Conservation (phyloP, 2,888 invertebrate genomes). For the Coenonympha arcania region DNA sequence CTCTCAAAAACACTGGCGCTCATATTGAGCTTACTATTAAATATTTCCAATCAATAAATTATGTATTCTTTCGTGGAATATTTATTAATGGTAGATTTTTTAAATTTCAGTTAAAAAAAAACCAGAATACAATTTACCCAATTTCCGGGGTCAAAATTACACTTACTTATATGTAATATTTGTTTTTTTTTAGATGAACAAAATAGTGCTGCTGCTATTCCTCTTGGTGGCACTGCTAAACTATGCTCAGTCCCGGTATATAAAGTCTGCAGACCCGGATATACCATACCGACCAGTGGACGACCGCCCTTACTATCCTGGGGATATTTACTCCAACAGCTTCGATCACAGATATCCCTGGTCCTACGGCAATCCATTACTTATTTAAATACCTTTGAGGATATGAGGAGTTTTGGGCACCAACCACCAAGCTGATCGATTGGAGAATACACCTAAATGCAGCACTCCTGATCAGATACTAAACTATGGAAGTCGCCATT, state of each 20-base stretch:
- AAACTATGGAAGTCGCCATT: too few relatives aligned
- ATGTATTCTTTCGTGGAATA: too few relatives aligned
- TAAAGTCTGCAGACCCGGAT: not conserved
- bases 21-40: too few relatives aligned
- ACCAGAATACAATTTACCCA: too few relatives aligned
- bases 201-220: not conserved
- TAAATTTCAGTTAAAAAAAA: too few relatives aligned
- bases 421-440: not conserved
- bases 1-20: too few relatives aligned
- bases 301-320: not conserved
- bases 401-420: not conserved
- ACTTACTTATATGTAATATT: not conserved
- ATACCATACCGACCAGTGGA: not conserved
- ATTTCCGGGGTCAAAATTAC: too few relatives aligned
- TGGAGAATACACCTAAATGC: too few relatives aligned
- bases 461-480: too few relatives aligned
- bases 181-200: not conserved
- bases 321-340: not conserved
- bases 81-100: too few relatives aligned
- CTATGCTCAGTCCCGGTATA: not conserved
- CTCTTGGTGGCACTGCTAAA: not conserved
- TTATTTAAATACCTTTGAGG: not conserved
- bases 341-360: not conserved
- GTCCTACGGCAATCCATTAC: not conserved
- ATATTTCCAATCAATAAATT: too few relatives aligned